A percentile compares a stretch with the other conserved stretches of the same genome.
These are phyloP conservation scores for Adineta ricciae DNA, from an alignment of 2,888 invertebrate species.

Conservation along the genomic window DNA sequence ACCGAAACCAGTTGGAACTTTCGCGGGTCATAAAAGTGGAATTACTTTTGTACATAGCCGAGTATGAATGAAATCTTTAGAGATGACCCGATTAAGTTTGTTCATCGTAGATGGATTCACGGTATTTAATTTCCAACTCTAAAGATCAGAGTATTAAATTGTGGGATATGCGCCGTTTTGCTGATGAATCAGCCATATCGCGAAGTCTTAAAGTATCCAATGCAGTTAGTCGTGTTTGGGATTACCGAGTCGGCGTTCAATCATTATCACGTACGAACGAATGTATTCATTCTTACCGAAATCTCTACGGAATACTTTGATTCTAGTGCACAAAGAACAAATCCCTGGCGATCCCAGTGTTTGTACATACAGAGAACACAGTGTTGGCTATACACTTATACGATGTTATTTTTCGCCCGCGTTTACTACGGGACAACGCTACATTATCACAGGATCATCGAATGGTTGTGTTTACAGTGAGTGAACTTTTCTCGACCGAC, in stretches of 20 bases:
- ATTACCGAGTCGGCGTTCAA: neutral
- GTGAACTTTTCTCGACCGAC: neutral
- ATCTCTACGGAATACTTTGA: neutral
- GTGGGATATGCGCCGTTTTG: conserved; percentile 69
- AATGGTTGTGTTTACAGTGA: conserved; percentile 52
- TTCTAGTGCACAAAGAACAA: conserved; percentile 36
- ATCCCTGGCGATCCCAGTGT: conserved; percentile 67
- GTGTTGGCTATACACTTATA: conserved; percentile 69
- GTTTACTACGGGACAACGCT: conserved; percentile 68
- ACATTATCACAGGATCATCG: conserved; percentile 71
- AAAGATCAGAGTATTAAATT: conserved; percentile 78
- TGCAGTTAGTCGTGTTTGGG: neutral
- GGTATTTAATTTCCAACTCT: conserved; percentile 69
- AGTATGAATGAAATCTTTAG: conserved; percentile 49
- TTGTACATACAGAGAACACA: conserved; percentile 73
- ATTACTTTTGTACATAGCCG: conserved; percentile 70
- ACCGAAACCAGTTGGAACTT: conserved; percentile 62
- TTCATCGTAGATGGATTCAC: conserved; percentile 57
- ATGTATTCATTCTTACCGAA: neutral
- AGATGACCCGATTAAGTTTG: neutral
- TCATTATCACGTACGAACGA: neutral
- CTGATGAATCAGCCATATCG: conserved; percentile 45
- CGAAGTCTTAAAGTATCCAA: conserved; percentile 13
- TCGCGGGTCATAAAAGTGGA: conserved; percentile 72
- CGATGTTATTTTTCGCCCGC: conserved; percentile 71